phyloP scores from a whole-genome alignment of 2,113 vertebrate genomes.

The Gambusia affinis region DNA sequence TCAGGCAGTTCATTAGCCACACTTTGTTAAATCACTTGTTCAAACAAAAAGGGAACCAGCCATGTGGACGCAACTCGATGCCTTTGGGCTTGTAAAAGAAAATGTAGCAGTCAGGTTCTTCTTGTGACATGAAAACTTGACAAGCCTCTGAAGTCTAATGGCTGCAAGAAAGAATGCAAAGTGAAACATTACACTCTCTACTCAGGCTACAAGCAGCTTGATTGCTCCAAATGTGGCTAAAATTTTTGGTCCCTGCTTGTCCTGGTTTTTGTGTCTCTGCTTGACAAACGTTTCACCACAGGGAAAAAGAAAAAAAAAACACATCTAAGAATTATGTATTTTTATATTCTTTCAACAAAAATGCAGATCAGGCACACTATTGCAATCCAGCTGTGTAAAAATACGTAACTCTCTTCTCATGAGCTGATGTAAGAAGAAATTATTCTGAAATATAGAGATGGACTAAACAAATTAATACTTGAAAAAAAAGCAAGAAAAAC shows the following conservation, averaged over 20 bases:
- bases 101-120: conserved; percentile 1
- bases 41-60: neutral
- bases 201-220: neutral
- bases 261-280: neutral
- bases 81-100: neutral
- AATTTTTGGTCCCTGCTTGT: neutral
- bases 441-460: neutral
- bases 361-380: conserved; percentile 3
- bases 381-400: neutral
- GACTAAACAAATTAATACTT: neutral
- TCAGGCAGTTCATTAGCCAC: neutral
- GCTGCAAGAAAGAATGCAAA: conserved; percentile 1
- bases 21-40: neutral
- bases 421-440: conserved; percentile 10
- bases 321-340: neutral
- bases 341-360: neutral
- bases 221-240: neutral
- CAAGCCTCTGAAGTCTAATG: conserved; percentile 5
- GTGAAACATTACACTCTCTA: neutral
- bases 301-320: neutral
- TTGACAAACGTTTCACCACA: neutral
- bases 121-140: conserved; percentile 19
- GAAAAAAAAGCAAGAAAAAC: neutral
- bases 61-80: neutral
- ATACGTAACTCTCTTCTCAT: conserved; percentile 1